Evolutionary conservation across 2,888 invertebrate species (phyloP), one percentile per base, ranked within the genome.

Genomic region (Caenorhabditis macrosperma): DNA sequence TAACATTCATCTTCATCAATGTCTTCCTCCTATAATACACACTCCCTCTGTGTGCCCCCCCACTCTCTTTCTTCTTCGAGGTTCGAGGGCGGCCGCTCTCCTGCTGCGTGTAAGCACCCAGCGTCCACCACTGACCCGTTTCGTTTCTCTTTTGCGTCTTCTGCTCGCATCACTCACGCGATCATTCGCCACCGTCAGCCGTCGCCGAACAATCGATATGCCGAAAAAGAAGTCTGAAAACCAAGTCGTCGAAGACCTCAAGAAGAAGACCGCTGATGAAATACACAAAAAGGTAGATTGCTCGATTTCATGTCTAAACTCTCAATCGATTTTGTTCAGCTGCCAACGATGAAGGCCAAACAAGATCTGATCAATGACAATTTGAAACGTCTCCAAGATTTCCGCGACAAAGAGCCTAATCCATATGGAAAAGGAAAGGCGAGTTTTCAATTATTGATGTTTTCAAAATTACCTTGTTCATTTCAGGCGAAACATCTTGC

Each of bases 351-450:
- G 10, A 68, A 78, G 68, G 22, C 54, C 9, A 68, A 67, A 33
- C 83, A 85, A 54, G 85, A 86, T 46, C 72, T 77, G n/a, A 67
- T 85, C 50, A 86, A 86, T 52, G 86, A 87, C 22, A 52, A 83
- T 30, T 60, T 87, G 2, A 28, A 69, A 12, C 61, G 71, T 22
- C 78, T 86, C 22, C 82, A 81, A 48, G 71, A 79, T 10, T 79
- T 81, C 35, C 33, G 68, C 2, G 81, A 81, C 22, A 75, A 48
- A 22, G 69, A 75, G 1, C 61, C 74, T 10, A 74, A 75, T 55
- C 72, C 63, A 5, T 48, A 46, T 20, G 64, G 64, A 38, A 72
- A 64, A 20, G 64, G 72, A 57, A 72, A 72, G 46, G 72, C 55
- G n/a, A 44, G 54, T 44, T 59, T 28, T 28, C 33, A 1, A 61